A percentile compares a stretch with the other conserved stretches of the same genome.
Evolutionary conservation across 2,888 invertebrate genomes (phyloP).

Genomic region (Idaea dimidiata): DNA sequence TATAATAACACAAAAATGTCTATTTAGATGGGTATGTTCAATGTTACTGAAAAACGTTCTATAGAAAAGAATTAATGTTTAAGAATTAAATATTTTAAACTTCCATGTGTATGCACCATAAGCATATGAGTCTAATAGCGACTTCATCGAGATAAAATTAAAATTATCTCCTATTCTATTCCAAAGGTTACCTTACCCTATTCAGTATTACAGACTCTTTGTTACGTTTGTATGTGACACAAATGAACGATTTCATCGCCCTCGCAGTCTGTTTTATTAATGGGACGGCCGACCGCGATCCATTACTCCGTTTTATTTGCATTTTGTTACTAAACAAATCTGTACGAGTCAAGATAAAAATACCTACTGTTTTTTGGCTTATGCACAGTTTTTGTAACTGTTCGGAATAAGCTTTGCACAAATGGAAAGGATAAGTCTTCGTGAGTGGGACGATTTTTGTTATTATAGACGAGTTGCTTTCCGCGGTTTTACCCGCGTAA

Average conservation of each 20-base stretch:
- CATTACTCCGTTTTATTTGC: constrained; percentile 11
- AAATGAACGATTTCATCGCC: constrained; percentile 14
- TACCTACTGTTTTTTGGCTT: background rate
- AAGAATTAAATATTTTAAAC: too few species aligned
- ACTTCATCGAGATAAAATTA: background rate
- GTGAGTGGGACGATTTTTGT: too few species aligned
- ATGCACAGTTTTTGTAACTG: background rate
- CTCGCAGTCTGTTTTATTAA: constrained; percentile 26
- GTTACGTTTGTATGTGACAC: constrained; percentile 29
- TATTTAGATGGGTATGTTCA: too few species aligned
- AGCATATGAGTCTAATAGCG: too few species aligned
- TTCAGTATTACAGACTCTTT: background rate
- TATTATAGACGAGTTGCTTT: too few species aligned
- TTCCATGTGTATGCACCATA: too few species aligned
- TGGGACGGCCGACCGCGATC: constrained; percentile 32
- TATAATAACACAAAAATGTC: too few species aligned
- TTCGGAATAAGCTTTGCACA: background rate
- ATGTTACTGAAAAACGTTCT: too few species aligned
- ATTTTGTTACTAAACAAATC: background rate
- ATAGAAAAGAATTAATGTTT: too few species aligned
- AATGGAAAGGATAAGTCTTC: background rate
- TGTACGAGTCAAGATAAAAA: constrained; percentile 5
- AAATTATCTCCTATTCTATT: background rate
- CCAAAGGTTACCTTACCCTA: background rate
- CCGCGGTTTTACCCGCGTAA: too few species aligned